Percentiles rank a stretch among this genome's conserved stretches.
Conservation (phyloP, 2,888 invertebrate genomes). For the Caenorhabditis sulstoni region DNA sequence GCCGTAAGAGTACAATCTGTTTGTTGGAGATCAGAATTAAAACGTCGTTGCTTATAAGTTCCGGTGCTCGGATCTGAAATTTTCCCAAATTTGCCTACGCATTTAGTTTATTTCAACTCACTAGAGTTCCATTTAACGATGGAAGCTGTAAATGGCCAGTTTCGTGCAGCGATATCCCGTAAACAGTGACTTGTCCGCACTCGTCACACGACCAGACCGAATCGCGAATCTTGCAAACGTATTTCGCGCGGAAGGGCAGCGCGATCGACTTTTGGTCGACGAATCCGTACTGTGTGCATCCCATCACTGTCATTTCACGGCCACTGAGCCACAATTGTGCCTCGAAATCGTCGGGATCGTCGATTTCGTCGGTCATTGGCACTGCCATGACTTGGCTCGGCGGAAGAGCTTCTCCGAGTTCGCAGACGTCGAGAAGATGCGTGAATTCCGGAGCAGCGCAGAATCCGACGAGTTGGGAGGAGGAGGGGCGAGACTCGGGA, state of each 20-base stretch:
- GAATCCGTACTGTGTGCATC: conserved; percentile 80
- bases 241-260: conserved; percentile 47
- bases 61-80: conserved; percentile 62
- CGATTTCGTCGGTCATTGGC: conserved; percentile 61
- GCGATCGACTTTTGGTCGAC: conserved; percentile 77
- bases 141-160: conserved; percentile 60
- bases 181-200: conserved; percentile 60
- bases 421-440: conserved; percentile 89
- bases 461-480: conserved; percentile 90
- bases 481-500: conserved; percentile 89
- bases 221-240: conserved; percentile 59
- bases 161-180: conserved; percentile 61
- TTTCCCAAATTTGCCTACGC: no score
- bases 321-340: conserved; percentile 73
- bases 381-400: conserved; percentile 55
- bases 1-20: conserved; percentile 52
- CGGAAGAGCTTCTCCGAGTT: conserved; percentile 83
- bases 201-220: conserved; percentile 65
- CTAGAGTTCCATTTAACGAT: conserved; percentile 58
- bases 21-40: conserved; percentile 57
- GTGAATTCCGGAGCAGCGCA: conserved; percentile 87
- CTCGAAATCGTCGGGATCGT: conserved; percentile 63
- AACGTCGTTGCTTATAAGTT: conserved; percentile 60
- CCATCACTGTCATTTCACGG: conserved; percentile 78
- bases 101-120: conserved; percentile 19